Evolutionary conservation across 2,888 invertebrate species (phyloP), one percentile per base, ranked within the genome.

Genomic region (Trissonchulus sp.): DNA sequence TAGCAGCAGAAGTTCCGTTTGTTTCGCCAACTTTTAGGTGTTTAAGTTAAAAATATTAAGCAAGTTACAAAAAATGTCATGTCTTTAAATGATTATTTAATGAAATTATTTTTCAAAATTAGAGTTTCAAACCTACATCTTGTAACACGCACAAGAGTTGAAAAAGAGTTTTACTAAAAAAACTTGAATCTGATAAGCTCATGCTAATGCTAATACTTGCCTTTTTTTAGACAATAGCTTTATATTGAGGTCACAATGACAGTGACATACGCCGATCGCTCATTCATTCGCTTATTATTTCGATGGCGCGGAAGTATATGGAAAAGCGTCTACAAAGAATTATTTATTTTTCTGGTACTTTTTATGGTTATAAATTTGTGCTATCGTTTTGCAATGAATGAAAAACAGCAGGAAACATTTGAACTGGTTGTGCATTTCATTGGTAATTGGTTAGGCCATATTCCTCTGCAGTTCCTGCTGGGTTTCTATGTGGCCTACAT

Each of bases 391-490:
- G 48, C 23, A 23, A 48, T 48, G 8, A 48, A 48, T 15, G 48
- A 48, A 23, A 48, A 48, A 23, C 8, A 48, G 48, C n/a, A n/a
- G n/a, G n/a, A n/a, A n/a, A n/a, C n/a, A n/a, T 48, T 48, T 48
- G 48, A 48, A 23, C 8, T 23, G 48, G 48, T 48, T 8, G 48
- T 48, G 8, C 48, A 48, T 48, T 48, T 48, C 48, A 48, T 48
- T 48, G 48, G 48, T 23, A 23, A 48, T 15, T 48, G 48, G 48
- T 23, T 48, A 23, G 48, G 23, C 23, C 48, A 48, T 3, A 69
- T 69, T 69, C 71, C 71, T n/a, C 37, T 69, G n/a, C 71, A 69
- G 37, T 69, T 69, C 34, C 34, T 69, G 23, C 34, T 69, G 28
- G 71, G 71, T 35, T 69, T 69, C 34, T 69, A 36, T 34, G 71